Conservation (phyloP, 2,797 vertebrate species). For the Melanotaenia trifasciata region DNA sequence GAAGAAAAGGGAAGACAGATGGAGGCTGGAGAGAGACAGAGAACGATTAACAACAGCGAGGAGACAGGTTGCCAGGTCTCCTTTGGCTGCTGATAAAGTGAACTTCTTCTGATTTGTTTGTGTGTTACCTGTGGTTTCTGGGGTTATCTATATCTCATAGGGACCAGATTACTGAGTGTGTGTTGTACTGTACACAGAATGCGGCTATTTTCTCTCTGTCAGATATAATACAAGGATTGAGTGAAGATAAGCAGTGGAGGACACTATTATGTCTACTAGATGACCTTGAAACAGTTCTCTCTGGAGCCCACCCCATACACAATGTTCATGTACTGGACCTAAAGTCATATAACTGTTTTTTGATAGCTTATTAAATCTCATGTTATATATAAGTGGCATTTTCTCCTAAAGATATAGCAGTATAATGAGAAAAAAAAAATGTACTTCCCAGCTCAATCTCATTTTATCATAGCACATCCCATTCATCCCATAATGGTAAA, state of each 20-base stretch:
- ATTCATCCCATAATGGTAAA: background rate
- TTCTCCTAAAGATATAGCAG: background rate
- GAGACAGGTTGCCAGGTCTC: constrained; percentile 79
- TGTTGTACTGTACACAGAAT: constrained; percentile 68
- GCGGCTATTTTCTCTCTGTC: constrained; percentile 79
- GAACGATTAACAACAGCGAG: constrained; percentile 77
- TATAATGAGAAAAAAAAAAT: background rate
- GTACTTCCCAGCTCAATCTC: background rate
- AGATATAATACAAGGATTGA: constrained; percentile 78
- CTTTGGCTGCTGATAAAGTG: constrained; percentile 79
- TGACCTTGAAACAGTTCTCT: constrained; percentile 78
- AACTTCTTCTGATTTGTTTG: constrained; percentile 77
- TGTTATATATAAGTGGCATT: background rate
- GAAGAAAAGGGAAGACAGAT: constrained; percentile 70
- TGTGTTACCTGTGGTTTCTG: constrained; percentile 77
- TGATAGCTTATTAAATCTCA: constrained; percentile 8
- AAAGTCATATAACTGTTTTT: background rate
- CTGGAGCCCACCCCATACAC: constrained; percentile 9
- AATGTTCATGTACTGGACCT: constrained; percentile 24
- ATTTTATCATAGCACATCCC: background rate
- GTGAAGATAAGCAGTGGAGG: constrained; percentile 72
- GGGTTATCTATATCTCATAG: constrained; percentile 77
- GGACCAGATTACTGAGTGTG: constrained; percentile 65
- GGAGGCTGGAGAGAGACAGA: constrained; percentile 67
- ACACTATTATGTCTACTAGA: constrained; percentile 63